Evolutionary conservation across 2,797 vertebrate species (phyloP).

Genomic region (Thunnus albacares): DNA sequence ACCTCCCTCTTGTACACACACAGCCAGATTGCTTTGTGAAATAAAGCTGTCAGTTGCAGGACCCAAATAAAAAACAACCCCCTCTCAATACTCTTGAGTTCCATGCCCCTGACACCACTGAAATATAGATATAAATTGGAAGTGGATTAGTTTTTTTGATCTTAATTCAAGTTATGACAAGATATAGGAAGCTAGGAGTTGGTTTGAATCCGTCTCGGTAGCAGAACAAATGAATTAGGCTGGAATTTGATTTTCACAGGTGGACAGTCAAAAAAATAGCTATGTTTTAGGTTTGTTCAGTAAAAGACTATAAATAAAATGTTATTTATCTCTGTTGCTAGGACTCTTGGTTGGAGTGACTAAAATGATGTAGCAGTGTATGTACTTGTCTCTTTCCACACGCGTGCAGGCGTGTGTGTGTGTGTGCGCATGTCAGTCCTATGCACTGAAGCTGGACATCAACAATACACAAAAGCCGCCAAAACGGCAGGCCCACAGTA

Average conservation of each 20-base stretch:
- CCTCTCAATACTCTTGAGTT: constrained; percentile 90
- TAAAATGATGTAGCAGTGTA: background rate
- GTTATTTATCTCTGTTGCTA: background rate
- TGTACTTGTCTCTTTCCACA: constrained; percentile 16
- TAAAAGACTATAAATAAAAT: constrained; percentile 2
- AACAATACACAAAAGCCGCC: constrained; percentile 6
- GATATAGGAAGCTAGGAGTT: constrained; percentile 84
- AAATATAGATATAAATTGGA: constrained; percentile 99
- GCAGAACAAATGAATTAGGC: background rate
- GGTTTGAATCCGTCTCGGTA: background rate
- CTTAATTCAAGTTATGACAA: constrained; percentile 98
- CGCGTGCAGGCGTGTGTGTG: background rate
- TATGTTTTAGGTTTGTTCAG: background rate
- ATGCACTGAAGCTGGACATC: constrained; percentile 10
- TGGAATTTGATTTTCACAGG: constrained; percentile 3
- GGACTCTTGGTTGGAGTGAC: constrained; percentile 2
- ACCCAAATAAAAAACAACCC: constrained; percentile 97
- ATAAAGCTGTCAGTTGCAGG: constrained; percentile 99
- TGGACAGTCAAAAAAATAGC: background rate
- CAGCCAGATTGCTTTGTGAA: constrained; percentile 99
- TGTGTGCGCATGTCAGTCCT: constrained; percentile 53
- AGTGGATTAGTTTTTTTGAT: constrained; percentile 98
- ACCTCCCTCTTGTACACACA: constrained; percentile 93
- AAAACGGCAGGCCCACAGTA: background rate
- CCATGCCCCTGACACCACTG: constrained; percentile 93